Conservation (phyloP, 1,140 invertebrate genomes). For the Cyphomyrmex costatus region DNA sequence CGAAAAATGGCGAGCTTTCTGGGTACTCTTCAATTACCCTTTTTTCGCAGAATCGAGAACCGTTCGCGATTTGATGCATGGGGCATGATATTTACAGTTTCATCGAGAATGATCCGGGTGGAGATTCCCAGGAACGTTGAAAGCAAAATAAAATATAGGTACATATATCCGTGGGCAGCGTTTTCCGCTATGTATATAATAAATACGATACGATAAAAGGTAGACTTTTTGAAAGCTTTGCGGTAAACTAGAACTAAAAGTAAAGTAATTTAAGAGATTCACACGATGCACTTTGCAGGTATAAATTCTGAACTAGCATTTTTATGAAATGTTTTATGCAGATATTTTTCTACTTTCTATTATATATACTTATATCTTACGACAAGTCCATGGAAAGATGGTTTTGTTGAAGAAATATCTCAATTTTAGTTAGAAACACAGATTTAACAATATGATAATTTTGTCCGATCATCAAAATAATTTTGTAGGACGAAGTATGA, state of each 20-base stretch:
- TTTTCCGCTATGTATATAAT: not conserved
- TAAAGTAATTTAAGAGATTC: not conserved
- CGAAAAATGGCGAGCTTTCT: slow-evolving; percentile 22
- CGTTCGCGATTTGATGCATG: slow-evolving; percentile 29
- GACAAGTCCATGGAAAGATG: too few relatives aligned
- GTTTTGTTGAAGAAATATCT: too few relatives aligned
- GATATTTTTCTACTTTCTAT: not conserved
- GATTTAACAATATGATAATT: too few relatives aligned
- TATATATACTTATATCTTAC: not conserved
- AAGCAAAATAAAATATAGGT: slow-evolving; percentile 17
- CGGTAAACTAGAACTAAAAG: not conserved
- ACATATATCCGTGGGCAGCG: not conserved
- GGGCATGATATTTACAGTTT: slow-evolving; percentile 47
- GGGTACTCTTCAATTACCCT: not conserved
- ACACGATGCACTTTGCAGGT: not conserved
- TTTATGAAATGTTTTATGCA: not conserved
- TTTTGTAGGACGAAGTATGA: too few relatives aligned
- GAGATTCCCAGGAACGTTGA: not conserved
- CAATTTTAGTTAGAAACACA: too few relatives aligned
- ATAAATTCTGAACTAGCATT: not conserved
- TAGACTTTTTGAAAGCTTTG: not conserved
- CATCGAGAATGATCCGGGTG: slow-evolving; percentile 5
- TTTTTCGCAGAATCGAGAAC: not conserved
- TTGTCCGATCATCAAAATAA: too few relatives aligned
- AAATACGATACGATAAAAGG: not conserved